Percentiles rank a stretch among this genome's conserved stretches.
phyloP scores from a whole-genome alignment of 2,797 vertebrate species.

The Rhabdophis nuchalis region DNA sequence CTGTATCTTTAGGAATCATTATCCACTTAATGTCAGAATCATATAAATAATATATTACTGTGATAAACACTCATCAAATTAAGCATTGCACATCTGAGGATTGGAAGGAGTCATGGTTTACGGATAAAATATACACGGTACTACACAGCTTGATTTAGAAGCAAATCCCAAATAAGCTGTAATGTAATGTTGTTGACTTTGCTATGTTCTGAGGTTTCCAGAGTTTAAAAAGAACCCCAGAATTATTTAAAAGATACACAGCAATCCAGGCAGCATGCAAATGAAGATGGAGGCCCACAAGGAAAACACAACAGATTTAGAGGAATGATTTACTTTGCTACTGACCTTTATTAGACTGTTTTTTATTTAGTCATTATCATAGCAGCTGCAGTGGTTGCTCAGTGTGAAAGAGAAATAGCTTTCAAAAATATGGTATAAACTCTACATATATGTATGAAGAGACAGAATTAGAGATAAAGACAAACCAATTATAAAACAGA shows the following conservation, averaged over 20 bases:
- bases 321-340: conserved; percentile 30
- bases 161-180: background rate
- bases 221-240: conserved; percentile 24
- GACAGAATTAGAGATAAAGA: background rate
- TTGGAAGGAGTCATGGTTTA: background rate
- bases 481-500: background rate
- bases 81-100: background rate
- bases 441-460: background rate
- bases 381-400: background rate
- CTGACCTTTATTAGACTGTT: conserved; percentile 38
- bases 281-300: conserved; percentile 2
- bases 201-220: background rate
- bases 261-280: conserved; percentile 23
- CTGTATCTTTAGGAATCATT: background rate
- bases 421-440: background rate
- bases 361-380: background rate
- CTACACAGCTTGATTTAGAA: background rate
- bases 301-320: conserved; percentile 45
- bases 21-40: background rate
- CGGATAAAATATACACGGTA: background rate
- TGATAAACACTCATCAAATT: background rate
- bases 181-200: background rate
- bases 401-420: background rate
- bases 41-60: background rate
- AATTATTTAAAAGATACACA: conserved; percentile 13